phyloP scores from a whole-genome alignment of 1,140 invertebrate genomes.

The Drosophila insularis region DNA sequence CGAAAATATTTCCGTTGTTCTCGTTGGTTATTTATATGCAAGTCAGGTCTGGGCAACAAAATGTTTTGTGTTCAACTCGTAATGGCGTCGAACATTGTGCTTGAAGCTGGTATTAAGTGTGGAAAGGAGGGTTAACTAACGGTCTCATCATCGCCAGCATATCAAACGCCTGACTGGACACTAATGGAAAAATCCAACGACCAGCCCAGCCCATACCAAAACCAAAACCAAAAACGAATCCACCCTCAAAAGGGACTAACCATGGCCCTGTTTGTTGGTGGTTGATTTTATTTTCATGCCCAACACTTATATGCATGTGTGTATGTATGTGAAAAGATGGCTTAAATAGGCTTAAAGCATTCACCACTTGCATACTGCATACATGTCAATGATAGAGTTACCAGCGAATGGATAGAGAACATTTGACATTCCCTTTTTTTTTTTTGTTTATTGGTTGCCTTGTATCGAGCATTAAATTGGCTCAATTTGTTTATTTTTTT shows the following conservation, averaged over 20 bases:
- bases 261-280: constrained; percentile 35
- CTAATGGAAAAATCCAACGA: constrained; percentile 70
- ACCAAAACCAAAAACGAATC: not conserved
- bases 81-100: constrained; percentile 67
- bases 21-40: constrained; percentile 77
- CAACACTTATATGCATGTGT: constrained; percentile 6
- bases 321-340: constrained; percentile 31
- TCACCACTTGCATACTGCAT: not conserved
- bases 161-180: constrained; percentile 75
- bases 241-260: not conserved
- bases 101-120: constrained; percentile 11
- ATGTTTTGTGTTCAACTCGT: constrained; percentile 25
- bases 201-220: constrained; percentile 1
- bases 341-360: constrained; percentile 60
- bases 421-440: constrained; percentile 26
- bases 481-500: constrained; percentile 47
- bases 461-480: constrained; percentile 46
- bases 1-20: constrained; percentile 62
- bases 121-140: constrained; percentile 38
- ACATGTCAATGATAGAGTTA: not conserved
- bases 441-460: constrained; percentile 25
- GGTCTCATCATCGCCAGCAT: constrained; percentile 42
- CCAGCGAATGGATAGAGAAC: not conserved
- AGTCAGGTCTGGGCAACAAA: constrained; percentile 70
- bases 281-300: constrained; percentile 54